Percentiles rank a stretch among this genome's conserved stretches.
These are phyloP conservation scores for Spinus olivaceus DNA, from an alignment of 2,797 vertebrate genomes.

Conservation along the genomic window DNA sequence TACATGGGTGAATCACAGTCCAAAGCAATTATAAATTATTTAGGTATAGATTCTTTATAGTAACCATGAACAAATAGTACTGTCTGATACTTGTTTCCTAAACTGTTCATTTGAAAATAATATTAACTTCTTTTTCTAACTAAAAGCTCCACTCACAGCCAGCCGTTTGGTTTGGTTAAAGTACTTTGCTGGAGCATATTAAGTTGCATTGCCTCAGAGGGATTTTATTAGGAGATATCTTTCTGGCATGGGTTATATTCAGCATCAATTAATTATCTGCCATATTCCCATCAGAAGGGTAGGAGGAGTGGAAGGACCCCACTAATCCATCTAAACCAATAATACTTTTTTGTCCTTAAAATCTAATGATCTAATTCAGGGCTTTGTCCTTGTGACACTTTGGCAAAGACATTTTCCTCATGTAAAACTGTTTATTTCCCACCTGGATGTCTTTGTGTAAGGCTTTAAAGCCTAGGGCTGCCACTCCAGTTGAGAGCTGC, in stretches of 20 bases:
- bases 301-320: background rate
- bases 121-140: background rate
- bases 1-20: background rate
- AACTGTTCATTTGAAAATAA: background rate
- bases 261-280: background rate
- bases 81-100: background rate
- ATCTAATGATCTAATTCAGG: background rate
- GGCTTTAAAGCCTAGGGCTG: background rate
- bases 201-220: background rate
- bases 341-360: conserved; percentile 3
- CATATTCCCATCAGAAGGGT: background rate
- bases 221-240: background rate
- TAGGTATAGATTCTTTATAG: background rate
- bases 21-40: background rate
- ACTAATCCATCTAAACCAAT: background rate
- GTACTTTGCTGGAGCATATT: background rate
- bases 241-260: background rate
- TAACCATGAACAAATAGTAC: background rate
- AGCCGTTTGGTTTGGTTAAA: background rate
- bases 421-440: background rate
- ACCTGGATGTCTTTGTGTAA: conserved; percentile 6
- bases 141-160: background rate
- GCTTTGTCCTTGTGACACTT: background rate
- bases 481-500: background rate
- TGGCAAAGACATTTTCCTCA: background rate